phyloP scores from a whole-genome alignment of 2,888 invertebrate species.

The Cheilosia scutellata region DNA sequence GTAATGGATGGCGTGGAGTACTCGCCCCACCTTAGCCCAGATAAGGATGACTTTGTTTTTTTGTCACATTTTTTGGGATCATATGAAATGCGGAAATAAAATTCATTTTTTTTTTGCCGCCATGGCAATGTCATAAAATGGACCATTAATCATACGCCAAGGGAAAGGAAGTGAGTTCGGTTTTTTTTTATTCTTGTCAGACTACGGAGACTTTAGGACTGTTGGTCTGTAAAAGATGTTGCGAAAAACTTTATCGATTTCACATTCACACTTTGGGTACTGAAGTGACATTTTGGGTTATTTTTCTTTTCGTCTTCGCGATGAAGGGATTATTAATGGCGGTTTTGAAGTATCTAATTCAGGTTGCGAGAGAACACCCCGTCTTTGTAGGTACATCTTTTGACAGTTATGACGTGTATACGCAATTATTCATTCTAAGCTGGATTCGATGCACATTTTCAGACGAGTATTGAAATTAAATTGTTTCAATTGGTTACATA shows the following conservation, averaged over 20 bases:
- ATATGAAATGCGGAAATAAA: conserved; percentile 59
- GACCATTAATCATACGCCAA: conserved; percentile 65
- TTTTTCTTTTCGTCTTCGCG: conserved; percentile 12
- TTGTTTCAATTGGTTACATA: too few relatives aligned
- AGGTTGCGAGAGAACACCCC: background rate
- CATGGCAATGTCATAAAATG: conserved; percentile 64
- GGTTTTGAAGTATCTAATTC: conserved; percentile 33
- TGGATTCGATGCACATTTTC: background rate
- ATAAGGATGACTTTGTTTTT: conserved; percentile 55
- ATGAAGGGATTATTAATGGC: conserved; percentile 72
- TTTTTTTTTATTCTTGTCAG: background rate
- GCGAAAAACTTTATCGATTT: conserved; percentile 70
- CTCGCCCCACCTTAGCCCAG: conserved; percentile 23
- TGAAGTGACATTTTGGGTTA: conserved; percentile 60
- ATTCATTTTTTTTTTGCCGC: conserved; percentile 29
- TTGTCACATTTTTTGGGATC: conserved; percentile 35
- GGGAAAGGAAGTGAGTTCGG: conserved; percentile 23
- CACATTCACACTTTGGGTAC: conserved; percentile 57
- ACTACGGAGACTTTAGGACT: conserved; percentile 39
- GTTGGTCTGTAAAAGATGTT: conserved; percentile 68
- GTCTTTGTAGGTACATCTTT: background rate
- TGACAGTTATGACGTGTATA: background rate
- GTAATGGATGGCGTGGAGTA: conserved; percentile 65
- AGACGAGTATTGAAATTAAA: background rate
- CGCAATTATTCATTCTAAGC: conserved; percentile 4